Evolutionary conservation across 1,140 invertebrate genomes (phyloP).

Genomic region (Macrosteles quadrilineatus): DNA sequence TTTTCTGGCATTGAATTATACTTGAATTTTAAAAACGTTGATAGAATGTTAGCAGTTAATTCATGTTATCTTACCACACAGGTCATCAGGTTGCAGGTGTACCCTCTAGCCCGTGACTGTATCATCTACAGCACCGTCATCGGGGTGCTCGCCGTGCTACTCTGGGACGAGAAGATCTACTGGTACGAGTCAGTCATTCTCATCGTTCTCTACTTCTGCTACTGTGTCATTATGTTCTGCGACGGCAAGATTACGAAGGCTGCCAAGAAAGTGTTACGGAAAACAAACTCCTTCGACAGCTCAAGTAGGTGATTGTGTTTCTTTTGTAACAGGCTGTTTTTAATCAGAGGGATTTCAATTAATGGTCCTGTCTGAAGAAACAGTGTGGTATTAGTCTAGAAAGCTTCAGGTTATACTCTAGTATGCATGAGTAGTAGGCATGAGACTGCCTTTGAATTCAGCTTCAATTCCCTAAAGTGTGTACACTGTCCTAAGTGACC

Average conservation of each 20-base stretch:
- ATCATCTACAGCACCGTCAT: constrained; percentile 80
- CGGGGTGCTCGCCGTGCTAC: constrained; percentile 68
- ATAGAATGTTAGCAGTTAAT: too few relatives aligned
- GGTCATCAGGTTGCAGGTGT: constrained; percentile 80
- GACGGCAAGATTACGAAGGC: constrained; percentile 52
- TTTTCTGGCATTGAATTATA: too few relatives aligned
- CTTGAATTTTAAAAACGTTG: too few relatives aligned
- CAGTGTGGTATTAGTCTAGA: too few relatives aligned
- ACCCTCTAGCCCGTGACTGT: constrained; percentile 83
- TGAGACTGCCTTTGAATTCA: too few relatives aligned
- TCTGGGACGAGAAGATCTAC: constrained; percentile 75
- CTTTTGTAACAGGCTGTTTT: too few relatives aligned
- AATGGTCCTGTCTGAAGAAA: too few relatives aligned
- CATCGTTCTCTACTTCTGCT: constrained; percentile 67
- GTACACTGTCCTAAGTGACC: too few relatives aligned
- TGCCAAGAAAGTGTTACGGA: constrained; percentile 39
- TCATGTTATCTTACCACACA: constrained; percentile 49
- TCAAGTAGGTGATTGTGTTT: constrained; percentile 32
- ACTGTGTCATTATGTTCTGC: constrained; percentile 64
- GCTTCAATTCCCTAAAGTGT: too few relatives aligned
- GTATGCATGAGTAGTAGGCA: too few relatives aligned
- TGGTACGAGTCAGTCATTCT: constrained; percentile 77
- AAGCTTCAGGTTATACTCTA: too few relatives aligned
- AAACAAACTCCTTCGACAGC: constrained; percentile 26
- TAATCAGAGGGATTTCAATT: too few relatives aligned